Evolutionary conservation across 2,888 invertebrate genomes (phyloP), one percentile per base, ranked within the genome.

Genomic region (Microdon myrmicae): DNA sequence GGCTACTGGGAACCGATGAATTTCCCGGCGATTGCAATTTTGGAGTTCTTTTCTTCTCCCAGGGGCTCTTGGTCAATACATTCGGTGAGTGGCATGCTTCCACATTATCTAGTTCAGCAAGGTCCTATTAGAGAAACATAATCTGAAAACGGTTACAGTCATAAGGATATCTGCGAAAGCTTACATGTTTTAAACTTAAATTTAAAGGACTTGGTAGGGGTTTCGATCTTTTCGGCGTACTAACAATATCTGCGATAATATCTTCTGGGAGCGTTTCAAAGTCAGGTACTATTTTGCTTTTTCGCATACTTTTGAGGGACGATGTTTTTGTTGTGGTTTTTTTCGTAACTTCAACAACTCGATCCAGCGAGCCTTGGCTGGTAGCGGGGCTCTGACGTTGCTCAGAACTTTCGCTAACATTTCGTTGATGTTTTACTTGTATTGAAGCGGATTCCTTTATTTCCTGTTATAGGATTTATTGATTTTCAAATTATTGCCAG

Each of bases 1-100:
- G 88, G 73, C 88, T 88, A 54, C 87, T 87, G 1, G 89, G 88
- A 10, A 87, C 86, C 3, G 88, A 88, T 8, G 78, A 79, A 68
- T 78, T 77, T 19, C 75, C 79, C n/a, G 77, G 76, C 0, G 79
- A 78, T 53, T 71, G 70, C 7, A 79, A 54, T 29, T 59, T 66
- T 35, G 47, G 88, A 32, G 4, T 38, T 53, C 58, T 64, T 41
- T 51, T 28, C 43, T 58, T 58, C 26, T 64, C 58, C 64, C 58
- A 64, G 3, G 58, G 51, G 20, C 51, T 64, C 47, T 28, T 39
- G 7, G 16, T 28, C 10, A 29, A 38, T 19, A 41, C 19, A 34
- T 31, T 47, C 3, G 64, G 64, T 43, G 64, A 64, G 13, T 64
- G 45, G 35, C 43, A 26, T 13, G 84, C 81, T 29, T 78, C 73